Conservation (phyloP, 2,113 vertebrate genomes). For the Lamprotornis superbus region DNA sequence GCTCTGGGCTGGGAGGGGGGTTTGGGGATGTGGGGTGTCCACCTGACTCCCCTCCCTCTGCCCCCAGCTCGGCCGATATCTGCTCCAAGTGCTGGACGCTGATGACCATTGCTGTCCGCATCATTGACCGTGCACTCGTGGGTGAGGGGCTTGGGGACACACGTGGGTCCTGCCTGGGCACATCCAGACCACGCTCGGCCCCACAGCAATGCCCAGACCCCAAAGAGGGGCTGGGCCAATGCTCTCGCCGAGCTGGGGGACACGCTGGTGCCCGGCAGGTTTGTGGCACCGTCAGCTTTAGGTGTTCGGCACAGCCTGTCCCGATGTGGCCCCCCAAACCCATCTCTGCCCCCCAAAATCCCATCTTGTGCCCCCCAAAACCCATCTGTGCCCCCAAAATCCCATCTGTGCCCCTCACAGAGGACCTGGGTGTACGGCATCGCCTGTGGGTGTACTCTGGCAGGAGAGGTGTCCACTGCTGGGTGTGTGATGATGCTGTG, state of each 20-base stretch:
- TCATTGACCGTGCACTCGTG: conserved; percentile 87
- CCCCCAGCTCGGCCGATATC: conserved; percentile 89
- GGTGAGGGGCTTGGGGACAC: conserved; percentile 62
- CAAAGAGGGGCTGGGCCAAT: accelerated
- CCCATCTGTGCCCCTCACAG: conserved; percentile 46
- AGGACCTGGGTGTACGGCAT: conserved; percentile 92
- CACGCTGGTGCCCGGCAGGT: accelerated
- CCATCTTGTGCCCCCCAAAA: background rate
- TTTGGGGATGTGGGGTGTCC: accelerated
- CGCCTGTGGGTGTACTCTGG: conserved; percentile 96
- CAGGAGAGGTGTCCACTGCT: conserved; percentile 94
- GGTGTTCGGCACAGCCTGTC: accelerated
- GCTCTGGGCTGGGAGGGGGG: background rate
- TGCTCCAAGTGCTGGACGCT: conserved; percentile 95
- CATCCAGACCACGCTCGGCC: accelerated
- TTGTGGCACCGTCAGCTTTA: background rate
- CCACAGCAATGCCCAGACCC: accelerated
- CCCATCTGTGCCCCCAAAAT: background rate
- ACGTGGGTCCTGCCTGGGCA: accelerated
- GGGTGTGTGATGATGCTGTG: conserved; percentile 92
- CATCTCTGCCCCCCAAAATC: background rate
- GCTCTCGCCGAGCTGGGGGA: background rate
- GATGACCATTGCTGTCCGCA: conserved; percentile 90
- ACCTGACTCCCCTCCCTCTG: accelerated
- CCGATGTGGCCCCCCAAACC: accelerated